These are phyloP conservation scores for Spea bombifrons DNA, from an alignment of 2,113 vertebrate species.

Conservation along the genomic window DNA sequence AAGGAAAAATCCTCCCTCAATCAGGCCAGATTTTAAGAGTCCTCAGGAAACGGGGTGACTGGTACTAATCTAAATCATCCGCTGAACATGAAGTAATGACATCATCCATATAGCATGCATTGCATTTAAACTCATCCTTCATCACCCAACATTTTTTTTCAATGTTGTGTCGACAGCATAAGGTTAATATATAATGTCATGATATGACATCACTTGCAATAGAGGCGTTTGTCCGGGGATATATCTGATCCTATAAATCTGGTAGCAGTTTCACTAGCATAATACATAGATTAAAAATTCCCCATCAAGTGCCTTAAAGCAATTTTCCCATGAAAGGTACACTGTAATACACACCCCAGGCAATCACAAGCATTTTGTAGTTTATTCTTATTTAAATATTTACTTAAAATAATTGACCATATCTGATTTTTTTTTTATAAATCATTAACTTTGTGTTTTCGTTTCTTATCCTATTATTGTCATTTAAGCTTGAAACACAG, in stretches of 20 bases:
- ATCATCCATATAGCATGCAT: too few species aligned
- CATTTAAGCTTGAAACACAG: background rate
- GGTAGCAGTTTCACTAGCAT: background rate
- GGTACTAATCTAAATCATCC: too few species aligned
- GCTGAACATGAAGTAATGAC: too few species aligned
- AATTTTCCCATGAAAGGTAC: background rate
- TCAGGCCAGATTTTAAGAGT: too few species aligned
- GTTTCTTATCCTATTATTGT: background rate
- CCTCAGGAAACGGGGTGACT: too few species aligned
- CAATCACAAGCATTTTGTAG: background rate
- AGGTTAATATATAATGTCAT: too few species aligned
- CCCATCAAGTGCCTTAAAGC: background rate
- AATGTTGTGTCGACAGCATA: too few species aligned
- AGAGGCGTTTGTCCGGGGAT: too few species aligned
- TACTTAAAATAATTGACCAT: background rate
- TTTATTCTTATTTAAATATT: constrained; percentile 2
- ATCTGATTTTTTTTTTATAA: background rate
- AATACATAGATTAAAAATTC: background rate
- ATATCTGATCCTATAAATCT: background rate
- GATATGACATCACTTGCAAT: too few species aligned
- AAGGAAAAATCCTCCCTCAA: too few species aligned
- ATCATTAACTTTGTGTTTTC: background rate
- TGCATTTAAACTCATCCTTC: too few species aligned
- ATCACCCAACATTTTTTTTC: too few species aligned
- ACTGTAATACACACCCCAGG: background rate